These are phyloP conservation scores for Oryzias sinensis DNA, from an alignment of 2,797 vertebrate genomes.

Conservation along the genomic window DNA sequence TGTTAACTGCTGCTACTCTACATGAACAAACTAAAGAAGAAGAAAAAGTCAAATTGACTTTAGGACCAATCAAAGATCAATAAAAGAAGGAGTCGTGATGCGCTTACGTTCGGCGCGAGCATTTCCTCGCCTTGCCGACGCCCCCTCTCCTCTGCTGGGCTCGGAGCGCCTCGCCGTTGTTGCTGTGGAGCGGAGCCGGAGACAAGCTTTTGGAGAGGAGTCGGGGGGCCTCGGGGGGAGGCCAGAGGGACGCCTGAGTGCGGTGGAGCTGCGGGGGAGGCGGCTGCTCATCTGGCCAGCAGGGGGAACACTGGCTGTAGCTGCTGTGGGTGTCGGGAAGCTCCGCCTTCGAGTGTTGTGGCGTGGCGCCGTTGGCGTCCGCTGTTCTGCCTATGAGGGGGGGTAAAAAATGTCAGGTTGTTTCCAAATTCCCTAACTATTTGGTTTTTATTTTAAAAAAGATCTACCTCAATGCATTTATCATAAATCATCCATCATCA, in stretches of 20 bases:
- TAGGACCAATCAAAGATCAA: too few relatives aligned
- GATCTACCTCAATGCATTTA: too few relatives aligned
- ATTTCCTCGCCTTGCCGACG: constrained; percentile 21
- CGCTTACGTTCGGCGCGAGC: constrained; percentile 79
- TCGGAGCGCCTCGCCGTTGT: constrained; percentile 46
- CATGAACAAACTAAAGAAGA: too few relatives aligned
- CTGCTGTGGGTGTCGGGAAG: constrained; percentile 70
- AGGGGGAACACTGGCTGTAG: constrained; percentile 60
- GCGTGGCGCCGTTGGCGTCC: constrained; percentile 62
- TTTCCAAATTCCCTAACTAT: not conserved
- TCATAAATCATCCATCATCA: too few relatives aligned
- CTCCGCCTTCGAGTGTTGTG: constrained; percentile 51
- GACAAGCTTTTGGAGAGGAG: constrained; percentile 36
- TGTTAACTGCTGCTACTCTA: too few relatives aligned
- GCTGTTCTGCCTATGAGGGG: constrained; percentile 71
- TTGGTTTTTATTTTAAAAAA: too few relatives aligned
- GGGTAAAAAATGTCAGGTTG: not conserved
- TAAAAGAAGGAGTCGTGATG: not conserved
- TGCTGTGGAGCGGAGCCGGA: constrained; percentile 52
- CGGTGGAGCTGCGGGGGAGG: constrained; percentile 45
- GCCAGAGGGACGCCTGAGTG: constrained; percentile 28
- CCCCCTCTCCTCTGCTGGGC: constrained; percentile 65
- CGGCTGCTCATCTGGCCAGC: constrained; percentile 69
- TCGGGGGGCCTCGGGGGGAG: constrained; percentile 39
- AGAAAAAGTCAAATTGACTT: too few relatives aligned